These are phyloP conservation scores for Rhynchotus rufescens DNA, from an alignment of 2,797 vertebrate species.

Conservation along the genomic window DNA sequence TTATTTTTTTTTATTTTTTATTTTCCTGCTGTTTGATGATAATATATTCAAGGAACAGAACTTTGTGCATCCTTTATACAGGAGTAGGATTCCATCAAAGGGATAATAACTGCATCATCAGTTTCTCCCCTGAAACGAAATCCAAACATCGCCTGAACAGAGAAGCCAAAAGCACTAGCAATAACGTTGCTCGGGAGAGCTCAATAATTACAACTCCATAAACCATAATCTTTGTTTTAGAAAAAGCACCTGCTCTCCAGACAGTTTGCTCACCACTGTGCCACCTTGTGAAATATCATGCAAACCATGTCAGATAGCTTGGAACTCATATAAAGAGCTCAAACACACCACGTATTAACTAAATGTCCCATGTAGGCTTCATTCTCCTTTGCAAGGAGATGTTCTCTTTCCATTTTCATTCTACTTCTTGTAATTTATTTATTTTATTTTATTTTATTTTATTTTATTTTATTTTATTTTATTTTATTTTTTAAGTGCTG, in stretches of 20 bases:
- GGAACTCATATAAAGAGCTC: slow-evolving; percentile 32
- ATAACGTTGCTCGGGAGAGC: slow-evolving; percentile 29
- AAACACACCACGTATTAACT: slow-evolving; percentile 33
- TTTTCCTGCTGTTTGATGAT: not conserved
- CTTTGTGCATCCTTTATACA: not conserved
- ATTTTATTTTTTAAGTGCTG: slow-evolving; percentile 54
- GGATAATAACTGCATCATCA: slow-evolving; percentile 61
- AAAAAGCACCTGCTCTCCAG: slow-evolving; percentile 66
- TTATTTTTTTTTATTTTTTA: not conserved
- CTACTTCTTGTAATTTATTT: slow-evolving; percentile 44
- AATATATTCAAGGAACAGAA: slow-evolving; percentile 19
- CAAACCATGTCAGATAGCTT: not conserved
- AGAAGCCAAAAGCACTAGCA: slow-evolving; percentile 24
- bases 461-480: not conserved
- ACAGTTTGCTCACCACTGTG: not conserved
- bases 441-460: not conserved
- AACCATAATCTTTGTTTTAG: slow-evolving; percentile 67
- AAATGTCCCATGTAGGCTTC: slow-evolving; percentile 41
- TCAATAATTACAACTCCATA: slow-evolving; percentile 44
- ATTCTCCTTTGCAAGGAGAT: slow-evolving; percentile 29
- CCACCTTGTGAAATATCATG: slow-evolving; percentile 37
- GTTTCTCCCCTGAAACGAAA: slow-evolving; percentile 44
- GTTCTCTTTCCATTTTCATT: slow-evolving; percentile 58
- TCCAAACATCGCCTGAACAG: slow-evolving; percentile 50
- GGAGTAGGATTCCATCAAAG: slow-evolving; percentile 42